phyloP scores from a whole-genome alignment of 2,113 vertebrate species.

The Pipra filicauda region DNA sequence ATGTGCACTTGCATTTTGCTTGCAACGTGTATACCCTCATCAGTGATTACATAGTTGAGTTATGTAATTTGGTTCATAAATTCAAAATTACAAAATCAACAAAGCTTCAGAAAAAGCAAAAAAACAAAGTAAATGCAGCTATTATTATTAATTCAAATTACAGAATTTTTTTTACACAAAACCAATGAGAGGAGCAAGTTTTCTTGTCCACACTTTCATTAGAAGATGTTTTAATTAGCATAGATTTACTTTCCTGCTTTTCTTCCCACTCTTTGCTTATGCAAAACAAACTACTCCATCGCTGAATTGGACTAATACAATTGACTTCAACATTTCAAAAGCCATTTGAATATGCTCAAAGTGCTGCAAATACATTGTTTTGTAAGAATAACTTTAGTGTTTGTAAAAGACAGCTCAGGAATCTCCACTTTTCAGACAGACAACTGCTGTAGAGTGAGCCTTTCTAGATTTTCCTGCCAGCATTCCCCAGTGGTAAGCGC shows the following conservation, averaged over 20 bases:
- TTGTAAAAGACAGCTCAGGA: neutral
- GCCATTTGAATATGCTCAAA: neutral
- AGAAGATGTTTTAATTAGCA: neutral
- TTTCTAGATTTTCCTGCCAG: neutral
- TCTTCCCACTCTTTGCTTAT: neutral
- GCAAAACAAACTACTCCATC: neutral
- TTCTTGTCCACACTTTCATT: neutral
- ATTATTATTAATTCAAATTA: neutral
- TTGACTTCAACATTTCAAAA: neutral
- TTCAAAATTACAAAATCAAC: neutral
- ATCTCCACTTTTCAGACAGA: neutral
- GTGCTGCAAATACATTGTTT: neutral
- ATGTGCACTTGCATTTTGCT: neutral
- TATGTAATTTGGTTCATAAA: neutral
- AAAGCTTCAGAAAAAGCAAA: neutral
- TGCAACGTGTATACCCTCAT: accelerated
- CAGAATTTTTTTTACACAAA: neutral
- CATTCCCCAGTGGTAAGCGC: neutral
- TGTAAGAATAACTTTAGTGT: neutral
- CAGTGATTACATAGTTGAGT: neutral
- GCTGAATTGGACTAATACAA: neutral
- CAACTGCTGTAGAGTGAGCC: neutral
- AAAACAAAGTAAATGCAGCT: neutral
- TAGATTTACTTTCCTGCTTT: neutral
- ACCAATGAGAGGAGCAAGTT: neutral